Evolutionary conservation across 2,113 vertebrate species (phyloP).

Genomic region (Dryoscopus gambensis): DNA sequence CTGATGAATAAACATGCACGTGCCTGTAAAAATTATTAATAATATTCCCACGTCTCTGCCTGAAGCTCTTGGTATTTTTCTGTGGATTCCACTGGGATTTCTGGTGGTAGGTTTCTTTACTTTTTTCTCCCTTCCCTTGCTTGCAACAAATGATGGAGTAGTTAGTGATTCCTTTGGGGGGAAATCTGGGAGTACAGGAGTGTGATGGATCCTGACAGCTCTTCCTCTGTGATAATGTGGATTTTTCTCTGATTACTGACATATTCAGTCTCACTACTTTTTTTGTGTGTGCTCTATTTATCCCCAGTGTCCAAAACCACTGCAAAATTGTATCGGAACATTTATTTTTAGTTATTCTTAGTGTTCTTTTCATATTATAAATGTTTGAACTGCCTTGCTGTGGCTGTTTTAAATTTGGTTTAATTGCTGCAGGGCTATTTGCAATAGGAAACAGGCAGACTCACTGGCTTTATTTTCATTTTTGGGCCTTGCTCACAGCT

Average conservation of each 20-base stretch:
- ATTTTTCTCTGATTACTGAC: not conserved
- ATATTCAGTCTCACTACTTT: not conserved
- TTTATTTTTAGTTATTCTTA: not conserved
- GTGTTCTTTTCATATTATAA: not conserved
- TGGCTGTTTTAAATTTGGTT: not conserved
- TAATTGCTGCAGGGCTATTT: not conserved
- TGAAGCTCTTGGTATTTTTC: not conserved
- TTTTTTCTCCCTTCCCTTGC: not conserved
- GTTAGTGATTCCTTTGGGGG: not conserved
- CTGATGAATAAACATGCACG: not conserved
- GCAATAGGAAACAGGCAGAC: not conserved
- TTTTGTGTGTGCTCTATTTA: not conserved
- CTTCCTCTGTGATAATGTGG: not conserved
- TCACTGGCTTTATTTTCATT: not conserved
- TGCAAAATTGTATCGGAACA: not conserved
- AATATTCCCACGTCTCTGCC: not conserved
- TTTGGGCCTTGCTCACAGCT: not conserved
- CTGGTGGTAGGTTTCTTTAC: not conserved
- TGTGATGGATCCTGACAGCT: not conserved
- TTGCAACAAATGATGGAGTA: not conserved
- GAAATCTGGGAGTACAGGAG: not conserved
- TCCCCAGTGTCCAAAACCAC: not conserved
- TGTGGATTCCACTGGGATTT: not conserved
- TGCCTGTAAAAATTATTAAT: not conserved
- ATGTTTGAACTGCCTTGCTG: not conserved